phyloP scores from a whole-genome alignment of 2,797 vertebrate genomes.

The Chlorospingus semifuscus region DNA sequence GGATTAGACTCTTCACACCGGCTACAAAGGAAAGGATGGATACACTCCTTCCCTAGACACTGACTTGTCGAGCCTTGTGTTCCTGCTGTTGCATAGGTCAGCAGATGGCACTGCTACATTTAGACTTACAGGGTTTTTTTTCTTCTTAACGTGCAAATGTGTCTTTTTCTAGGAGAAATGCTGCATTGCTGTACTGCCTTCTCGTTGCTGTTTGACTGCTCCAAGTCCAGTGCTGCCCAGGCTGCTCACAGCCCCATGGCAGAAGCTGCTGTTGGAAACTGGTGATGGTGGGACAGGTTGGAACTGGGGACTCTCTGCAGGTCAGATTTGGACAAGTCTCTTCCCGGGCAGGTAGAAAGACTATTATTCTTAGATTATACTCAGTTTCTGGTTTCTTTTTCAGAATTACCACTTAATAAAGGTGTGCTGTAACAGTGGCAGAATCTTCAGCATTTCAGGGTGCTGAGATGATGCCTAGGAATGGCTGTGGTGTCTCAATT shows the following conservation, averaged over 20 bases:
- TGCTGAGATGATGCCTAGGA: not conserved
- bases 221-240: not conserved
- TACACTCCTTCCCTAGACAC: not conserved
- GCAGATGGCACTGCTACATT: conserved; percentile 68
- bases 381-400: not conserved
- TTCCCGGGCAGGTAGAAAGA: not conserved
- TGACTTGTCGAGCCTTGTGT: not conserved
- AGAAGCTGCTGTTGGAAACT: not conserved
- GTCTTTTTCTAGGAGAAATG: conserved; percentile 13
- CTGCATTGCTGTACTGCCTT: conserved; percentile 47
- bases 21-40: not conserved
- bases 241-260: not conserved
- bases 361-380: not conserved
- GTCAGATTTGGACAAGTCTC: not conserved
- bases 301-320: not conserved
- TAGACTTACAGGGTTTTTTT: conserved; percentile 4
- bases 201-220: not conserved
- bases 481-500: not conserved
- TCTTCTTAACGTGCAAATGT: not conserved
- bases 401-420: not conserved
- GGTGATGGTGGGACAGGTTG: not conserved
- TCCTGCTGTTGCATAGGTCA: conserved; percentile 54
- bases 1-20: not conserved
- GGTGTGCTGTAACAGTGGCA: not conserved
- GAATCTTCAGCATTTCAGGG: not conserved